Conservation (phyloP, 2,888 invertebrate species). For the Pandemis corylana region DNA sequence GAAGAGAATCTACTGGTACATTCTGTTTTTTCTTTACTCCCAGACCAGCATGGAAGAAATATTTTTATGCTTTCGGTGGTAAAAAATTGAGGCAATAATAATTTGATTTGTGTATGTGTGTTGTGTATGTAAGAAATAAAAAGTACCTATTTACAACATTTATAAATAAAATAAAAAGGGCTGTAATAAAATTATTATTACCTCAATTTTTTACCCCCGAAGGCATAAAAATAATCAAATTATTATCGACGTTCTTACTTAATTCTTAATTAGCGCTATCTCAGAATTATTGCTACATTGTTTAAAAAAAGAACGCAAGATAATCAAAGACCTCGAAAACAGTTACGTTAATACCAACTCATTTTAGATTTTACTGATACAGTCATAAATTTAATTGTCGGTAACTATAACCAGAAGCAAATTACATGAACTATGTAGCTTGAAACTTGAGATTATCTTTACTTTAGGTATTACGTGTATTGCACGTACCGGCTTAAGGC, state of each 20-base stretch:
- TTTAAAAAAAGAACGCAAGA: slow-evolving; percentile 38
- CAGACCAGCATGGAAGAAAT: too few relatives aligned
- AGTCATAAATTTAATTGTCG: slow-evolving; percentile 36
- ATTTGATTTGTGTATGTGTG: too few relatives aligned
- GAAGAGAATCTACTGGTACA: too few relatives aligned
- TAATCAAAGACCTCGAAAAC: slow-evolving; percentile 32
- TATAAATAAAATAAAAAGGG: slow-evolving; percentile 2
- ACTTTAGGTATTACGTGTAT: slow-evolving; percentile 24
- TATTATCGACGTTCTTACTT: slow-evolving; percentile 21
- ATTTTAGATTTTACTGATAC: slow-evolving; percentile 42
- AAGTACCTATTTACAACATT: too few relatives aligned
- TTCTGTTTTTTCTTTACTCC: too few relatives aligned
- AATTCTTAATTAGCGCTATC: slow-evolving; percentile 28
- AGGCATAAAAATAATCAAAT: slow-evolving; percentile 1
- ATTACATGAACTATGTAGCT: slow-evolving; percentile 25
- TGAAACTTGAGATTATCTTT: slow-evolving; percentile 26
- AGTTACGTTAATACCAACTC: slow-evolving; percentile 28
- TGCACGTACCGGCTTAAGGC: slow-evolving; percentile 18
- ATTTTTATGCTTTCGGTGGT: too few relatives aligned
- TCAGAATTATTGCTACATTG: slow-evolving; percentile 35
- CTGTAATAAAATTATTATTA: neutral
- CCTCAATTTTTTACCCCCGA: neutral
- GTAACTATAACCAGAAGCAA: slow-evolving; percentile 37
- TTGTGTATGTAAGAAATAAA: too few relatives aligned
- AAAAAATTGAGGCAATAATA: too few relatives aligned